These are phyloP conservation scores for Leptinotarsa rubiginosa DNA, from an alignment of 2,888 invertebrate genomes.

Conservation along the genomic window DNA sequence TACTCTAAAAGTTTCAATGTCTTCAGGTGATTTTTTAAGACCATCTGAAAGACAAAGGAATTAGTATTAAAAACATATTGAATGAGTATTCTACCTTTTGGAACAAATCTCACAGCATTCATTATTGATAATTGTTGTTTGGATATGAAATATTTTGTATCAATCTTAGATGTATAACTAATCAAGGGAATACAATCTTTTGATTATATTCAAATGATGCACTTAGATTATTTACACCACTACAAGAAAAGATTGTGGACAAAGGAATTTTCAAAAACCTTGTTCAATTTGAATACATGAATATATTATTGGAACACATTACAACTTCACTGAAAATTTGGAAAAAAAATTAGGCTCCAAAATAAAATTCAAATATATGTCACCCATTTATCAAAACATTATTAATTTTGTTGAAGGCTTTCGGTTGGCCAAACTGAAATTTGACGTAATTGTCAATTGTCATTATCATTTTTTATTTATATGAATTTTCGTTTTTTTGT, in stretches of 20 bases:
- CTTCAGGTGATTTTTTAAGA: slow-evolving; percentile 48
- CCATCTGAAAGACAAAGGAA: slow-evolving; percentile 50
- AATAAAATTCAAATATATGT: slow-evolving; percentile 16
- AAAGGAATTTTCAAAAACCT: not conserved
- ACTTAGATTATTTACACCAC: slow-evolving; percentile 17
- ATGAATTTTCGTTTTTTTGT: no score
- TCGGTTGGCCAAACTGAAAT: not conserved
- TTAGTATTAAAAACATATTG: not conserved
- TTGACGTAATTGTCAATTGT: not conserved
- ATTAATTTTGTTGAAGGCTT: not conserved
- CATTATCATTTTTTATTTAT: no score
- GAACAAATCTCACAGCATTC: slow-evolving; percentile 18
- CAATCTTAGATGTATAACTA: not conserved
- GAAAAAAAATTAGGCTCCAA: not conserved
- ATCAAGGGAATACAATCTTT: slow-evolving; percentile 6
- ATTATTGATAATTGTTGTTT: not conserved
- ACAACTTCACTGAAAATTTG: slow-evolving; percentile 9
- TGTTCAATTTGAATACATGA: not conserved
- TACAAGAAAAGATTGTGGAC: not conserved
- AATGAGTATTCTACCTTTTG: not conserved
- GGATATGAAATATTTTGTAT: not conserved
- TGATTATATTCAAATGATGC: slow-evolving; percentile 26
- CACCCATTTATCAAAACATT: slow-evolving; percentile 3
- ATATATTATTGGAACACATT: not conserved
- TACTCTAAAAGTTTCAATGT: slow-evolving; percentile 57